These are phyloP conservation scores for Drosophila sechellia DNA, from an alignment of 1,140 invertebrate species.

Conservation along the genomic window DNA sequence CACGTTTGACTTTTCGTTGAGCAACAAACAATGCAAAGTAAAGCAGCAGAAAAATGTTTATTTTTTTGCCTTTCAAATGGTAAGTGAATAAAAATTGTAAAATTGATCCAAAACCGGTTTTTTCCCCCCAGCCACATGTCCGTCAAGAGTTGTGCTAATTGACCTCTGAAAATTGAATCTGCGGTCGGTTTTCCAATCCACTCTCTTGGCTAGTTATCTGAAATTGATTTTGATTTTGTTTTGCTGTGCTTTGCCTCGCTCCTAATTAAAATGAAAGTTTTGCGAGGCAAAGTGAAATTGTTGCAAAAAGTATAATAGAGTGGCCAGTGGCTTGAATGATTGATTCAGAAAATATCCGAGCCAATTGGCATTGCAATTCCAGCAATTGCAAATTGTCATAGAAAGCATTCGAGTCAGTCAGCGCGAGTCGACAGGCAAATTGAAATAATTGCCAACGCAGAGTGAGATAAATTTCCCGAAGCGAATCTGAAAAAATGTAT, in stretches of 20 bases:
- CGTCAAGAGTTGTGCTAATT: constrained; percentile 67
- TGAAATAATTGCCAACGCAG: constrained; percentile 43
- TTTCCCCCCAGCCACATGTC: constrained; percentile 32
- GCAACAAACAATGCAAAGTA: constrained; percentile 62
- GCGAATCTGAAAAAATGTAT: constrained; percentile 4
- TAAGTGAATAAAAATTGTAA: constrained; percentile 42
- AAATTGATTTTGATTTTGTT: constrained; percentile 68
- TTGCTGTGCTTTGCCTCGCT: constrained; percentile 18
- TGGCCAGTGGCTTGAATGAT: constrained; percentile 11
- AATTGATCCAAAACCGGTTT: constrained; percentile 61
- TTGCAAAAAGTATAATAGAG: constrained; percentile 21
- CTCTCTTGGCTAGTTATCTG: constrained; percentile 54
- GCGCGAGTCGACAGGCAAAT: constrained; percentile 36
- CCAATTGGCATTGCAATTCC: constrained; percentile 36
- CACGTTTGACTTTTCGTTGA: constrained; percentile 68
- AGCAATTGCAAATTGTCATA: constrained; percentile 50
- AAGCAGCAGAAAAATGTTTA: constrained; percentile 30
- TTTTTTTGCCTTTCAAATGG: constrained; percentile 64
- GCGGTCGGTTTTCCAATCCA: constrained; percentile 65
- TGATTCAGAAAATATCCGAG: constrained; percentile 34
- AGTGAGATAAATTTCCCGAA: constrained; percentile 19
- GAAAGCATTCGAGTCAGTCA: constrained; percentile 37
- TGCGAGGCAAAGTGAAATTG: constrained; percentile 66
- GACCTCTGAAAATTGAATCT: constrained; percentile 78
- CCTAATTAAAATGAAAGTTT: constrained; percentile 80